Conservation (phyloP, 2,797 vertebrate genomes). For the Fratercula arctica region DNA sequence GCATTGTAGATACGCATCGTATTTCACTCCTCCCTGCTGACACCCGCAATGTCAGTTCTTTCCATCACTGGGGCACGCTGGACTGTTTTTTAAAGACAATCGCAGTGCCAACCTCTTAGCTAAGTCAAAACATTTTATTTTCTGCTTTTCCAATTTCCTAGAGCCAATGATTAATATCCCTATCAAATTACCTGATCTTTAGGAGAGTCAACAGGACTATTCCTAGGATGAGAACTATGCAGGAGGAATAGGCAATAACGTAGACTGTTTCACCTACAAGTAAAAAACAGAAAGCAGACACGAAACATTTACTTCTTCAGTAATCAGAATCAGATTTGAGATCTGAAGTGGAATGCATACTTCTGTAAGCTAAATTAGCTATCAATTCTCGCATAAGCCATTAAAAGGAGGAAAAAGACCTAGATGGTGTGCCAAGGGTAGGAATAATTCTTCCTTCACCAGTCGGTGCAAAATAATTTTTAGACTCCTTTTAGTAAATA, state of each 20-base stretch:
- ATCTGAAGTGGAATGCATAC: background rate
- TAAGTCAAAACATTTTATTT: conserved; percentile 16
- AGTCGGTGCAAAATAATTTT: background rate
- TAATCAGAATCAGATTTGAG: background rate
- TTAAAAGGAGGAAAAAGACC: background rate
- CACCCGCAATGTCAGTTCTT: background rate
- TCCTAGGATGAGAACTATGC: conserved; percentile 78
- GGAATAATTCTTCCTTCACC: background rate
- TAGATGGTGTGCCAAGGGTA: background rate
- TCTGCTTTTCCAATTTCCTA: conserved; percentile 35
- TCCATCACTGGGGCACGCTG: background rate
- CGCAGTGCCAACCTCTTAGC: background rate
- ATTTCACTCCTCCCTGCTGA: conserved; percentile 54
- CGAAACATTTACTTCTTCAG: background rate
- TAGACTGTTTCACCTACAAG: conserved; percentile 77
- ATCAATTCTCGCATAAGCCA: background rate
- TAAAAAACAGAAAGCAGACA: conserved; percentile 27
- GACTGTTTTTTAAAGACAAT: conserved; percentile 26
- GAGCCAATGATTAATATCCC: conserved; percentile 28
- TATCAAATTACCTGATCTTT: conserved; percentile 82
- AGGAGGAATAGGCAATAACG: conserved; percentile 71
- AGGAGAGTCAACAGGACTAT: conserved; percentile 76
- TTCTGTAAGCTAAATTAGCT: background rate
- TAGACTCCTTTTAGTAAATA: background rate
- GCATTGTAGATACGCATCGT: conserved; percentile 1